Conservation (phyloP, 2,797 vertebrate species). For the Streptopelia turtur region DNA sequence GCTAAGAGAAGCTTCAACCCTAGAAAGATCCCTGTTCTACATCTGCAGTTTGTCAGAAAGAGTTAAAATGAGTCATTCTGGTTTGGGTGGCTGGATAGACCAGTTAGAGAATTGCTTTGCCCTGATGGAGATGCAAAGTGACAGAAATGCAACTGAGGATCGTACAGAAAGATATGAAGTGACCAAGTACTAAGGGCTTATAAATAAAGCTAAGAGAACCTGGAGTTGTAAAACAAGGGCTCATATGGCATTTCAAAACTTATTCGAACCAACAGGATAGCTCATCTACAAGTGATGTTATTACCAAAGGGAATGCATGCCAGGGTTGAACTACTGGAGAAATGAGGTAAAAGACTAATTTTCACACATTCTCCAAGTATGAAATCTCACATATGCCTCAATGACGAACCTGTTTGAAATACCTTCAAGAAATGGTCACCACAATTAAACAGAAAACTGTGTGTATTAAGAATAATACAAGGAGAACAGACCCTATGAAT, state of each 20-base stretch:
- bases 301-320: neutral
- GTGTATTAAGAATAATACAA: neutral
- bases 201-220: neutral
- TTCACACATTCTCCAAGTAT: neutral
- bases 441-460: neutral
- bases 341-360: neutral
- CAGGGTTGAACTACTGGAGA: neutral
- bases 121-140: neutral
- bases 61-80: neutral
- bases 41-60: neutral
- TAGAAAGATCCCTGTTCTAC: neutral
- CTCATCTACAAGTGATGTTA: neutral
- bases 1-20: neutral
- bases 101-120: neutral
- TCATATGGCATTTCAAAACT: neutral
- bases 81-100: neutral
- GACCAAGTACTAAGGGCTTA: neutral
- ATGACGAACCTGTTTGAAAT: neutral
- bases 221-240: neutral
- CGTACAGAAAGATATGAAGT: neutral
- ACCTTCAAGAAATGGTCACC: rapidly evolving
- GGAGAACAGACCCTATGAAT: neutral
- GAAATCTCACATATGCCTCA: neutral
- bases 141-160: neutral
- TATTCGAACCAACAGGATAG: neutral